These are phyloP conservation scores for Saccostrea cuccullata DNA, from an alignment of 1,140 invertebrate species.

Conservation along the genomic window DNA sequence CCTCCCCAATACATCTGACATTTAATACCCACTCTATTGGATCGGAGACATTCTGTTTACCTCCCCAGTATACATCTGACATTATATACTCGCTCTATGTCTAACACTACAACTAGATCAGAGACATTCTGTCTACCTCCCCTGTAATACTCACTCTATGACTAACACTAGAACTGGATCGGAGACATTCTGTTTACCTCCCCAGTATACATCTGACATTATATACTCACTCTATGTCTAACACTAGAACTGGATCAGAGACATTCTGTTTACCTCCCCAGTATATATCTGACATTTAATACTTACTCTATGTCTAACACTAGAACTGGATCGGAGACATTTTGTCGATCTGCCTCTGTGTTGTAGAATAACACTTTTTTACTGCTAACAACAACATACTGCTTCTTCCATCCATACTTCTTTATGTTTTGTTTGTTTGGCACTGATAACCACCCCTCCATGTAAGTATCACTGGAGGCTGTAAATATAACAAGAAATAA, in stretches of 20 bases:
- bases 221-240: slow-evolving; percentile 91
- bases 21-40: too few relatives aligned
- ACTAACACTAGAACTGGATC: too few relatives aligned
- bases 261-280: slow-evolving; percentile 93
- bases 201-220: background rate
- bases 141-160: too few relatives aligned
- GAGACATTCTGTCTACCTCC: slow-evolving; percentile 93
- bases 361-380: slow-evolving; percentile 99
- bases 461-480: slow-evolving; percentile 83
- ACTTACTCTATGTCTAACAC: slow-evolving; percentile 98
- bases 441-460: slow-evolving; percentile 97
- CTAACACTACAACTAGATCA: slow-evolving; percentile 95
- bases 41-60: slow-evolving; percentile 99
- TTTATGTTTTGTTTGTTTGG: slow-evolving; percentile 97
- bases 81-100: slow-evolving; percentile 87
- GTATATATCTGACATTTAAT: too few relatives aligned
- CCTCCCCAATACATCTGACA: slow-evolving; percentile 96
- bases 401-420: slow-evolving; percentile 96
- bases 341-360: slow-evolving; percentile 95
- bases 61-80: background rate
- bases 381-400: slow-evolving; percentile 97
- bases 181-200: slow-evolving; percentile 98
- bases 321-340: slow-evolving; percentile 92
- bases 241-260: slow-evolving; percentile 94
- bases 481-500: background rate